Evolutionary conservation across 1,140 invertebrate genomes (phyloP).

Genomic region (Caenorhabditis remanei): DNA sequence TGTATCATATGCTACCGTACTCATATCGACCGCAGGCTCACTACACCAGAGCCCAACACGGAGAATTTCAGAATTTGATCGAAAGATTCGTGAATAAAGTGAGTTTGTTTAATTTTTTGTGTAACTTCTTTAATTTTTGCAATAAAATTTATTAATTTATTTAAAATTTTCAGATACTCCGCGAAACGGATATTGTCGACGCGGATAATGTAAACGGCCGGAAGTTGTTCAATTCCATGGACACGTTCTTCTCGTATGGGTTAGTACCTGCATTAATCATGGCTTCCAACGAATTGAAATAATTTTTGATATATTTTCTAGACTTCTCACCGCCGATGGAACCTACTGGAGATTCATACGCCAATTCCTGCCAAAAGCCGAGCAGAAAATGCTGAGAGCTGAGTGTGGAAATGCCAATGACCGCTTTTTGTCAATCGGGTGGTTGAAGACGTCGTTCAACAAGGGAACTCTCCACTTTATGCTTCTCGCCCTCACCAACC

Average conservation of each 20-base stretch:
- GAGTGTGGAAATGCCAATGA: slow-evolving; percentile 64
- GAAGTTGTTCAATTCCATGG: slow-evolving; percentile 66
- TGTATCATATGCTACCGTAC: slow-evolving; percentile 43
- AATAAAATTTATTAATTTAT: no score
- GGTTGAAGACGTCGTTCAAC: slow-evolving; percentile 70
- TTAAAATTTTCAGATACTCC: background rate
- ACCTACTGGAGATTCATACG: slow-evolving; percentile 68
- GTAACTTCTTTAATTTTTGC: no score
- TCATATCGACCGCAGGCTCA: slow-evolving; percentile 37
- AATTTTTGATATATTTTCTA: slow-evolving; percentile 18
- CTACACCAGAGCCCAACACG: background rate
- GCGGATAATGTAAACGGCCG: slow-evolving; percentile 51
- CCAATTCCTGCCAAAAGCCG: slow-evolving; percentile 64
- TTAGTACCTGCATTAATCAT: slow-evolving; percentile 17
- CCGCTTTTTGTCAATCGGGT: slow-evolving; percentile 65
- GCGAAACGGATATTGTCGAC: slow-evolving; percentile 48
- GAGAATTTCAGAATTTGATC: slow-evolving; percentile 40
- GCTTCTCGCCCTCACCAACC: slow-evolving; percentile 51
- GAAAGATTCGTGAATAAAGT: slow-evolving; percentile 2
- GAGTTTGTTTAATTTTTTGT: no score
- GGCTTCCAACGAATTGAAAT: no score
- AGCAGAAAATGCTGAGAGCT: slow-evolving; percentile 64
- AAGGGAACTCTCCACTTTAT: slow-evolving; percentile 60
- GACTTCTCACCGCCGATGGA: slow-evolving; percentile 62
- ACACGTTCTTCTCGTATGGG: slow-evolving; percentile 69